A percentile compares a stretch with the other conserved stretches of the same genome.
Conservation (phyloP, 2,888 invertebrate species). For the Vesta saturnalis region DNA sequence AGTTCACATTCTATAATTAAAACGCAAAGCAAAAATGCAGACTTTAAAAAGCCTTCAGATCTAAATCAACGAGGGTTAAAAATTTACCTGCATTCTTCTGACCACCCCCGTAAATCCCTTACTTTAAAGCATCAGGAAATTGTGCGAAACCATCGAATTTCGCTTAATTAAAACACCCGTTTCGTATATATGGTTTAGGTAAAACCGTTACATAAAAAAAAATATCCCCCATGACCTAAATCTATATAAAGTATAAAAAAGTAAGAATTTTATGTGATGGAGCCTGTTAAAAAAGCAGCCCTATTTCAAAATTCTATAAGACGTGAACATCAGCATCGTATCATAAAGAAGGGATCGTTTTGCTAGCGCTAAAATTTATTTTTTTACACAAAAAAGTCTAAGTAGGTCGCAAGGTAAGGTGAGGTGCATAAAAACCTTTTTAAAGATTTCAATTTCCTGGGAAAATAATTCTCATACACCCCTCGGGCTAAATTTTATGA, state of each 20-base stretch:
- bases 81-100: slow-evolving; percentile 33
- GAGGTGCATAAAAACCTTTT: slow-evolving; percentile 46
- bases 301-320: slow-evolving; percentile 26
- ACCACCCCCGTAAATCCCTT: slow-evolving; percentile 29
- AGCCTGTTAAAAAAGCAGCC: slow-evolving; percentile 26
- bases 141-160: not conserved
- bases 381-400: slow-evolving; percentile 49
- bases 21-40: not conserved
- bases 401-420: slow-evolving; percentile 51
- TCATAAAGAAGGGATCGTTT: slow-evolving; percentile 43
- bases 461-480: slow-evolving; percentile 44
- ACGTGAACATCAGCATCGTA: slow-evolving; percentile 19
- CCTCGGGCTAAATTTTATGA: not conserved
- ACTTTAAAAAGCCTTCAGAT: slow-evolving; percentile 6
- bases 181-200: not conserved
- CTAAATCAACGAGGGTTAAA: slow-evolving; percentile 27
- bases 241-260: slow-evolving; percentile 27
- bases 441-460: slow-evolving; percentile 52
- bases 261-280: slow-evolving; percentile 22
- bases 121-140: not conserved
- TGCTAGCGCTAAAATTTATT: slow-evolving; percentile 48
- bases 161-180: not conserved
- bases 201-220: not conserved
- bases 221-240: slow-evolving; percentile 27
- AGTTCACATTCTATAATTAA: not conserved